phyloP scores from a whole-genome alignment of 2,888 invertebrate genomes.

The Phyllotreta cruciferae region DNA sequence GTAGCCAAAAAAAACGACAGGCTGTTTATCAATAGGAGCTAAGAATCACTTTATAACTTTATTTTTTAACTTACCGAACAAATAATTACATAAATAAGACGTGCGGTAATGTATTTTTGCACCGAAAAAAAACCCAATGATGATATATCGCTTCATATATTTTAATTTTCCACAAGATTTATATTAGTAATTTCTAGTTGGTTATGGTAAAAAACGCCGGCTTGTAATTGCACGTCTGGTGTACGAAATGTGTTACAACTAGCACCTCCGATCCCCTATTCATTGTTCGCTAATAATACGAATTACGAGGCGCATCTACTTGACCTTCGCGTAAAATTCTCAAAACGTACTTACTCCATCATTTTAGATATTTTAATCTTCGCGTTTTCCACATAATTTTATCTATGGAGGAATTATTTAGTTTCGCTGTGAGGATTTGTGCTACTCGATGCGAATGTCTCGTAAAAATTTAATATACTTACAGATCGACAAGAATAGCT shows the following conservation, averaged over 20 bases:
- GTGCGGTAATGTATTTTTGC: no score
- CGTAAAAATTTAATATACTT: no score
- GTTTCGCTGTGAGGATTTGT: no score
- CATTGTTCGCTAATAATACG: constrained; percentile 28
- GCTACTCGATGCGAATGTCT: no score
- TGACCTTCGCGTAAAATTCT: constrained; percentile 10
- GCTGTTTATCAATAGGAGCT: not conserved
- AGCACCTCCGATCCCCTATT: constrained; percentile 26
- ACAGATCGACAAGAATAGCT: no score
- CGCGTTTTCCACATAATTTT: no score
- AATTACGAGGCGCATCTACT: constrained; percentile 23
- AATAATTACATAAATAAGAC: no score
- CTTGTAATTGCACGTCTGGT: constrained; percentile 9
- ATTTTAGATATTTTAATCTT: no score
- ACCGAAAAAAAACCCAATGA: no score
- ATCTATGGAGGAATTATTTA: no score
- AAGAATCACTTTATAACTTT: constrained; percentile 9
- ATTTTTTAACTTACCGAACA: no score
- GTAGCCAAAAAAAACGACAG: constrained; percentile 29
- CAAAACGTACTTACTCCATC: no score
- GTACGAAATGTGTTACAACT: constrained; percentile 12
- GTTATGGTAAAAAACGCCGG: constrained; percentile 6
- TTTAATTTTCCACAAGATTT: constrained; percentile 5
- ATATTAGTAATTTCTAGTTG: constrained; percentile 14
- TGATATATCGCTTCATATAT: not conserved